These are phyloP conservation scores for Parazoanthus darwini DNA, from an alignment of 92 coral and sea anemone genomes.

Conservation along the genomic window DNA sequence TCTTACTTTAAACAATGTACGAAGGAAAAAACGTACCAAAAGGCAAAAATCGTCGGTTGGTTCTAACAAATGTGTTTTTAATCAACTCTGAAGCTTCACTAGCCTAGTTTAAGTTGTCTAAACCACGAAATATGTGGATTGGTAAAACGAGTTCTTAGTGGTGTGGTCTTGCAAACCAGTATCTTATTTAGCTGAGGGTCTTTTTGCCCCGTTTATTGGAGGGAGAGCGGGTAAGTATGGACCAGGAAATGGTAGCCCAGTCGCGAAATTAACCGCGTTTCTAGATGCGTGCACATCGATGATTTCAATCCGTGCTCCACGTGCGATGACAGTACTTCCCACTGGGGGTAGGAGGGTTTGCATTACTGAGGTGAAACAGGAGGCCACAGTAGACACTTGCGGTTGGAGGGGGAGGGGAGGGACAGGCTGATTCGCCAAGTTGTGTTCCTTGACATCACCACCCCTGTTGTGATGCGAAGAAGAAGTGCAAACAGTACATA, in stretches of 20 bases:
- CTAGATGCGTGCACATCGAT: slow-evolving; percentile 22
- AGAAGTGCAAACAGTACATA: not conserved
- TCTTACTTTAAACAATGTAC: too few species aligned
- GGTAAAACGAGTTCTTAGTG: not conserved
- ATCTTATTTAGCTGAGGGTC: not conserved
- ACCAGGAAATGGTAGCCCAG: not conserved
- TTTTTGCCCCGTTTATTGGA: not conserved
- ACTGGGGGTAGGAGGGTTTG: slow-evolving; percentile 29
- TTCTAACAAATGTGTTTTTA: too few species aligned
- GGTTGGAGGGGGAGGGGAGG: slow-evolving; percentile 14
- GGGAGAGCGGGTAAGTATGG: slow-evolving; percentile 5
- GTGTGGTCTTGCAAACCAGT: not conserved
- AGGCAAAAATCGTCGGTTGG: too few species aligned
- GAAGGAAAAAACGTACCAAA: too few species aligned
- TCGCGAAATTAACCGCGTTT: not conserved
- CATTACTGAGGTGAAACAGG: slow-evolving; percentile 37
- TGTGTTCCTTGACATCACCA: not conserved
- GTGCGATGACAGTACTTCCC: slow-evolving; percentile 12
- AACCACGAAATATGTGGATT: not conserved
- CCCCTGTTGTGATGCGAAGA: not conserved
- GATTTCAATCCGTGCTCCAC: slow-evolving; percentile 30
- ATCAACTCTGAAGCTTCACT: too few species aligned
- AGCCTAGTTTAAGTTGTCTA: too few species aligned
- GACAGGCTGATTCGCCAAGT: not conserved
- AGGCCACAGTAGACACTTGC: slow-evolving; percentile 12